phyloP scores from a whole-genome alignment of 2,113 vertebrate species.

The Ciconia boyciana region DNA sequence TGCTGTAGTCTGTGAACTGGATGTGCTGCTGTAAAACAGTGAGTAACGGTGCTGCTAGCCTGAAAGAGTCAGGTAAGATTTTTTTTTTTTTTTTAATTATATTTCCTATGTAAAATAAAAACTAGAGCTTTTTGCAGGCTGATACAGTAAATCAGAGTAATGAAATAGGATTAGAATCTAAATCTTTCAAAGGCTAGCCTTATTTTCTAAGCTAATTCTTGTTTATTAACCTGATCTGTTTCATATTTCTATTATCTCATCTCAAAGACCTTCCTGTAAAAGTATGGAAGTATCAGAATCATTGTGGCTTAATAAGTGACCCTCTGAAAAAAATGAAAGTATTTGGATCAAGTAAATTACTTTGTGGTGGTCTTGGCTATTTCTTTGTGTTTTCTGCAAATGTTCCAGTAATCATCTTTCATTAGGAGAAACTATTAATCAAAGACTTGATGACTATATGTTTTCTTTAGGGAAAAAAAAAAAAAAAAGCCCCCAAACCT shows the following conservation, averaged over 20 bases:
- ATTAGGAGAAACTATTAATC: background rate
- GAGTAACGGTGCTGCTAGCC: background rate
- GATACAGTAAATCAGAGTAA: background rate
- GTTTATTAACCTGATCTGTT: background rate
- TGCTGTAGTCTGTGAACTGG: too few species aligned
- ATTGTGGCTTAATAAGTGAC: background rate
- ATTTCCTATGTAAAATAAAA: background rate
- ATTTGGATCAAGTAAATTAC: background rate
- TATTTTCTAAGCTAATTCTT: background rate
- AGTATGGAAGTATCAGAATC: background rate
- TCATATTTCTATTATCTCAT: background rate
- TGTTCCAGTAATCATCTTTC: accelerated
- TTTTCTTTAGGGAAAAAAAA: background rate
- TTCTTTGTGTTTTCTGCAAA: background rate
- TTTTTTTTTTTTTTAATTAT: background rate
- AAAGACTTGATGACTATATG: background rate
- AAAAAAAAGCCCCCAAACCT: background rate
- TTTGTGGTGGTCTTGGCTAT: background rate
- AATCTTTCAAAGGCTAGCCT: background rate
- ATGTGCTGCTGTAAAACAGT: background rate
- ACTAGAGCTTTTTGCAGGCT: background rate
- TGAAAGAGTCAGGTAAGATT: background rate
- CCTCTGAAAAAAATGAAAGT: background rate
- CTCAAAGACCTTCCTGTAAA: background rate
- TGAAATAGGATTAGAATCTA: background rate